Base-by-base conservation (phyloP, 2,888 invertebrate genomes). In the Machimus atricapillus region DNA sequence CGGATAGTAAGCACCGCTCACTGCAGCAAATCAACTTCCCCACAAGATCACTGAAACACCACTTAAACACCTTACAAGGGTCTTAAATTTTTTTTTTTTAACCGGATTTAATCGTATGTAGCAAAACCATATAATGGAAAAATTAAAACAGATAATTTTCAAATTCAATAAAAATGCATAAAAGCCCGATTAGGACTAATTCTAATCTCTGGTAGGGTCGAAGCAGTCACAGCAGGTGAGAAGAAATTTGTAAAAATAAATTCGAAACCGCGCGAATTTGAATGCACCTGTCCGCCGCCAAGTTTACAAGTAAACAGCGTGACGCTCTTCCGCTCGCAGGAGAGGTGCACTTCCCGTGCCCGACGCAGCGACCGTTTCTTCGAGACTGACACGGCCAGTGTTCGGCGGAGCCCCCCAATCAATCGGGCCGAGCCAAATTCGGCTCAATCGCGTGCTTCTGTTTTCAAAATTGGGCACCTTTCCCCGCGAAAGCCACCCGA, bases 361-460 rank as follows among this genome's bases (percentile, higher is more conserved):
- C 58, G 31, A 66, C 58, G 58, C 82, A 66, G n/a, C 58, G 66
- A 82, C 58, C 82, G 82, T 37, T 82, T 58, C 82, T 82, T 37
- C 37, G 19, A 58, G 82, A 82, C 82, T 82, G 34, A 66, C 66
- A 37, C 66, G 58, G 58, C 27, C 8, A 46, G 31, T 12, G 58
- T n/a, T 14, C 43, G 12, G 43, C 43, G 43, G 43, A 14, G 37
- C 12, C 16, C 82, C 58, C 82, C 82, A 82, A 82, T 82, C 82
- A 82, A 82, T 82, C 37, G 16, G 66, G 37, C 82, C 66, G 66
- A 82, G 14, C 19, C 66, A 37, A 66, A 58, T 34, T 58, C 66
- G 58, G 31, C 56, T 81, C 82, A 58, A 82, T 82, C 82, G 82
- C 82, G 82, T 82, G 82, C 82, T 82, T 82, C 82, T 82, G 82